These are phyloP conservation scores for Amazona guildingii DNA, from an alignment of 2,113 vertebrate species.

Conservation along the genomic window DNA sequence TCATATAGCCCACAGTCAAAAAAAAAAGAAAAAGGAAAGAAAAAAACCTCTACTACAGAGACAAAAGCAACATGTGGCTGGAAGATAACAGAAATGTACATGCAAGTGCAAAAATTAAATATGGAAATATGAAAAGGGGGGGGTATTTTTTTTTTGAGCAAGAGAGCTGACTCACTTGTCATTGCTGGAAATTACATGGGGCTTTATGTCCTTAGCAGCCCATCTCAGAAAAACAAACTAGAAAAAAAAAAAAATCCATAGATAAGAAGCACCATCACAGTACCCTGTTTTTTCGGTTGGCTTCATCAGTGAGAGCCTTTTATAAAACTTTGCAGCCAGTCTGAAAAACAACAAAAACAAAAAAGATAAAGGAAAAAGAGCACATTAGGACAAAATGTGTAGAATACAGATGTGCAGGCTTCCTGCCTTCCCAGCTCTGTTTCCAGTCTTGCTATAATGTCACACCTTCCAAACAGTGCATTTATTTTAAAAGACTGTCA, in stretches of 20 bases:
- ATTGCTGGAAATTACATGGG: constrained; percentile 60
- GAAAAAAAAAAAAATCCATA: neutral
- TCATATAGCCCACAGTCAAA: neutral
- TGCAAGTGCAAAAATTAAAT: constrained; percentile 68
- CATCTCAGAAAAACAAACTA: constrained; percentile 59
- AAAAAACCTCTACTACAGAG: constrained; percentile 6
- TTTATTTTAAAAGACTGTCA: neutral
- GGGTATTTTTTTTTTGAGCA: neutral
- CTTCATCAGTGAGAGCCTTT: constrained; percentile 3
- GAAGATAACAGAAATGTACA: constrained; percentile 55
- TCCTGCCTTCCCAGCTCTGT: neutral
- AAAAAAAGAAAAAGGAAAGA: neutral
- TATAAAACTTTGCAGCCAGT: constrained; percentile 55
- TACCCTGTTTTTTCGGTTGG: constrained; percentile 22
- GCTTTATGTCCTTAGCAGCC: constrained; percentile 62
- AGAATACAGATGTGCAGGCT: neutral
- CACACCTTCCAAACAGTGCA: neutral
- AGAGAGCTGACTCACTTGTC: constrained; percentile 57
- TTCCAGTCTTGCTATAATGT: neutral
- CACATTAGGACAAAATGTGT: constrained; percentile 17
- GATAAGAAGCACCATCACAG: constrained; percentile 47
- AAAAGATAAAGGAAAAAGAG: neutral
- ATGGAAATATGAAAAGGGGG: constrained; percentile 72
- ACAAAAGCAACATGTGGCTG: constrained; percentile 63
- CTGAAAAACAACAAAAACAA: constrained; percentile 2